A percentile compares a stretch with the other conserved stretches of the same genome.
phyloP scores from a whole-genome alignment of 1,140 invertebrate species.

The Gryon sp. region DNA sequence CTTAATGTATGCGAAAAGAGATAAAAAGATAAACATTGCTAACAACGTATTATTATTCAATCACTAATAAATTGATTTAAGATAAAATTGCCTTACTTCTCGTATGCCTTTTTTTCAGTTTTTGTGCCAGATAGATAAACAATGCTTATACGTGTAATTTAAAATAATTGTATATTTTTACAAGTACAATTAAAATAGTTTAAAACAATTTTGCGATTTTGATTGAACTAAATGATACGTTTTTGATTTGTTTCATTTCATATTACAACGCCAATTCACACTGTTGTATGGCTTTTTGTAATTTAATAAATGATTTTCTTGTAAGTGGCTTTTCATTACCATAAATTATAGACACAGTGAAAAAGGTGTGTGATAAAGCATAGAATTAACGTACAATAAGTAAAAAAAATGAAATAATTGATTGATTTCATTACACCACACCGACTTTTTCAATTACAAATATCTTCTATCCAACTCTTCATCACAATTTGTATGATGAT shows the following conservation, averaged over 20 bases:
- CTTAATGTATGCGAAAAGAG: constrained; percentile 9
- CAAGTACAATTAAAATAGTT: no score
- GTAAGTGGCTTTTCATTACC: no score
- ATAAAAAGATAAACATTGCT: constrained; percentile 5
- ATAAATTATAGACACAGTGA: no score
- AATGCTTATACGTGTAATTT: constrained; percentile 7
- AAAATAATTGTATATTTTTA: constrained; percentile 21
- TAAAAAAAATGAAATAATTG: no score
- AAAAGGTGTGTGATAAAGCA: no score
- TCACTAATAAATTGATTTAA: constrained; percentile 11
- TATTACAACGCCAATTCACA: no score
- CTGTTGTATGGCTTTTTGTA: no score
- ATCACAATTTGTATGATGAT: constrained; percentile 28
- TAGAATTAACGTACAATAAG: no score
- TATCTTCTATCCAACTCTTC: constrained; percentile 5
- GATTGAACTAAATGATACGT: background rate
- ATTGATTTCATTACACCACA: background rate
- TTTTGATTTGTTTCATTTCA: no score
- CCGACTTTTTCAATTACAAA: constrained; percentile 5
- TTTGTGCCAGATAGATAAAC: constrained; percentile 2
- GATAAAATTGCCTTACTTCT: constrained; percentile 9
- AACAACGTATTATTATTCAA: constrained; percentile 15
- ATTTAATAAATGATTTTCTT: constrained; percentile 12
- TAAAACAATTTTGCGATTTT: no score
- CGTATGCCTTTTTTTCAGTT: background rate